phyloP scores from a whole-genome alignment of 2,113 vertebrate species.

The Sinocyclocheilus maitianheensis region DNA sequence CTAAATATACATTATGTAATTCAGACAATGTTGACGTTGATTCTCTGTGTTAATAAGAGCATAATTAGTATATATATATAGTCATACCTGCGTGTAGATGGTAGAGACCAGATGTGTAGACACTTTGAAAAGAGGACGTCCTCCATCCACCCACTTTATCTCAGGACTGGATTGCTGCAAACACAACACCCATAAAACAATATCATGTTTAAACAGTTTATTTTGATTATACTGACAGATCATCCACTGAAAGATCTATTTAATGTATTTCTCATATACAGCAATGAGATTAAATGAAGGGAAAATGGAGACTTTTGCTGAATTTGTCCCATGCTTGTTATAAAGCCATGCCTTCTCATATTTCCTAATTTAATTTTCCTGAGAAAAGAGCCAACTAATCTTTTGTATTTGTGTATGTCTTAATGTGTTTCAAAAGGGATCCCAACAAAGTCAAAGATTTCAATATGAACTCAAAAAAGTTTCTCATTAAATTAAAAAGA shows the following conservation, averaged over 20 bases:
- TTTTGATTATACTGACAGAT: not conserved
- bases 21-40: no score
- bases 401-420: not conserved
- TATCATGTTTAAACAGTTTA: not conserved
- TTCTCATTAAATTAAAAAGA: not conserved
- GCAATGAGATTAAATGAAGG: not conserved
- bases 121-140: slow-evolving; percentile 87
- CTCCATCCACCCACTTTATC: slow-evolving; percentile 97
- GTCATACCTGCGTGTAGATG: slow-evolving; percentile 89
- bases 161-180: slow-evolving; percentile 88
- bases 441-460: not conserved
- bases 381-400: not conserved
- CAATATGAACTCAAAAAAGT: not conserved
- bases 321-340: not conserved
- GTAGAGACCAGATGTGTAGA: slow-evolving; percentile 95
- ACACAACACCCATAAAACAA: slow-evolving; percentile 50
- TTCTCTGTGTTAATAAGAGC: no score
- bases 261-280: not conserved
- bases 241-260: not conserved
- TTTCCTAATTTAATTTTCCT: not conserved
- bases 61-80: not conserved
- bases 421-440: not conserved
- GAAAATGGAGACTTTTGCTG: not conserved
- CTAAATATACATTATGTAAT: no score
- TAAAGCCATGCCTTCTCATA: not conserved